These are phyloP conservation scores for Lepidonotus clava DNA, from an alignment of 2,888 invertebrate genomes.

Conservation along the genomic window DNA sequence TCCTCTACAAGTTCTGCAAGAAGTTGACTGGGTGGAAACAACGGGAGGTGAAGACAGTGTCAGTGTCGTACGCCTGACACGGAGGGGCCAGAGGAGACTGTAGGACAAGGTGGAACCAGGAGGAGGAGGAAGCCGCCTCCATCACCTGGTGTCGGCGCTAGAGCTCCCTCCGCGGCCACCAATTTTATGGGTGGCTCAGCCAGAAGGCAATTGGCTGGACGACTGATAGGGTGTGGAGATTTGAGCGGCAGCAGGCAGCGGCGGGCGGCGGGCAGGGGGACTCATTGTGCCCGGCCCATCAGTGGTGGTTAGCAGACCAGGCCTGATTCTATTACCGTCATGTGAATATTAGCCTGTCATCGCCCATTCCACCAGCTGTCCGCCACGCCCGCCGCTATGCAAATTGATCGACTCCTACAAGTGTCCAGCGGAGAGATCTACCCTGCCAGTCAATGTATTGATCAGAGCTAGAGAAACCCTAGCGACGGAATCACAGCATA, in stretches of 20 bases:
- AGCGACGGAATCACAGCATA: no score
- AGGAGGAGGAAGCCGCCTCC: no score
- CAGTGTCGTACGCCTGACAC: no score
- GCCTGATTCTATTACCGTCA: slow-evolving; percentile 4
- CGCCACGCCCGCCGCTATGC: no score
- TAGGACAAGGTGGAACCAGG: no score
- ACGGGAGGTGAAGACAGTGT: no score
- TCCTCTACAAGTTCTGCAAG: no score
- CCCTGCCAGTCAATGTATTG: slow-evolving; percentile 12
- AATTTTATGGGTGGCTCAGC: background rate
- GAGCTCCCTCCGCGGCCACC: no score
- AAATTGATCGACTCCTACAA: slow-evolving; percentile 15
- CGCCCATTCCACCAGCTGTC: slow-evolving; percentile 4
- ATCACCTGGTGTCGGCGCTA: no score
- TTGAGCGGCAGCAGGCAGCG: background rate
- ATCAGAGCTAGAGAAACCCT: background rate
- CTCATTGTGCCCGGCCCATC: background rate
- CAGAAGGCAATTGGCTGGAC: background rate
- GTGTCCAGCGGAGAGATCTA: background rate
- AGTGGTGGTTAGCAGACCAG: background rate
- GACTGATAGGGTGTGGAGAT: background rate
- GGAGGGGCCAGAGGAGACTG: no score
- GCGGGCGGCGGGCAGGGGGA: background rate
- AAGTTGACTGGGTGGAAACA: no score
- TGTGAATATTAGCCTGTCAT: slow-evolving; percentile 25